A percentile compares a stretch with the other conserved stretches of the same genome.
These are phyloP conservation scores for Amblyteles armatorius DNA, from an alignment of 2,888 invertebrate genomes.

Conservation along the genomic window DNA sequence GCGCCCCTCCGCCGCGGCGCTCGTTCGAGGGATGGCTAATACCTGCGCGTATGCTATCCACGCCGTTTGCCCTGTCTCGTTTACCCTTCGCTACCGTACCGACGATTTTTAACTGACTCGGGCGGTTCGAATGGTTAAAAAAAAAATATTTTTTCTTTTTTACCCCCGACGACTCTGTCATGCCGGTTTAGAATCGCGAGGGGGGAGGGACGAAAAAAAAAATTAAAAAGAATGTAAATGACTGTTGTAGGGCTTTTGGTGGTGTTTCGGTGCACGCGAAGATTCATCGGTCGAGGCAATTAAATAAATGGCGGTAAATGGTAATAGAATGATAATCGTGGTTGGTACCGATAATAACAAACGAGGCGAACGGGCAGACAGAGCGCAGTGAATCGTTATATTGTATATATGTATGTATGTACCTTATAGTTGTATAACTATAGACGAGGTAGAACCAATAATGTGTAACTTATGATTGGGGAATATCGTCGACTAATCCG, in stretches of 20 bases:
- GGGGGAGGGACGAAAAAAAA: constrained; percentile 12
- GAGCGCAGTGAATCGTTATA: constrained; percentile 23
- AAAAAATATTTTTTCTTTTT: constrained; percentile 7
- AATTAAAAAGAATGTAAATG: not conserved
- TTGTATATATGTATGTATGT: constrained; percentile 9
- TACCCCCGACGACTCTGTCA: not conserved
- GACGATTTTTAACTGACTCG: constrained; percentile 55
- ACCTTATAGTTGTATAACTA: constrained; percentile 31
- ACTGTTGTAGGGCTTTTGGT: not conserved
- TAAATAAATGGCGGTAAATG: constrained; percentile 47
- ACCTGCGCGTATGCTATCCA: constrained; percentile 79
- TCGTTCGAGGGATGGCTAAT: constrained; percentile 80
- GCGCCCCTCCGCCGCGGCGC: constrained; percentile 59
- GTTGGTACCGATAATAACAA: constrained; percentile 42
- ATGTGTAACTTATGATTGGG: constrained; percentile 72
- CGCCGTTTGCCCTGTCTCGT: constrained; percentile 65
- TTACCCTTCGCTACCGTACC: constrained; percentile 58
- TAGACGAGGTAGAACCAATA: constrained; percentile 63
- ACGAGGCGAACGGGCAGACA: constrained; percentile 32
- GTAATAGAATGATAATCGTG: constrained; percentile 61
- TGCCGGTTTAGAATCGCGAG: constrained; percentile 14
- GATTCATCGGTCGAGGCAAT: constrained; percentile 12
- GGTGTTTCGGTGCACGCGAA: not conserved
- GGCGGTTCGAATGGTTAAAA: not conserved
- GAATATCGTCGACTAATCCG: constrained; percentile 72